A percentile compares a stretch with the other conserved stretches of the same genome.
Conservation (phyloP, 2,113 vertebrate species). For the Brienomyrus longianalis region DNA sequence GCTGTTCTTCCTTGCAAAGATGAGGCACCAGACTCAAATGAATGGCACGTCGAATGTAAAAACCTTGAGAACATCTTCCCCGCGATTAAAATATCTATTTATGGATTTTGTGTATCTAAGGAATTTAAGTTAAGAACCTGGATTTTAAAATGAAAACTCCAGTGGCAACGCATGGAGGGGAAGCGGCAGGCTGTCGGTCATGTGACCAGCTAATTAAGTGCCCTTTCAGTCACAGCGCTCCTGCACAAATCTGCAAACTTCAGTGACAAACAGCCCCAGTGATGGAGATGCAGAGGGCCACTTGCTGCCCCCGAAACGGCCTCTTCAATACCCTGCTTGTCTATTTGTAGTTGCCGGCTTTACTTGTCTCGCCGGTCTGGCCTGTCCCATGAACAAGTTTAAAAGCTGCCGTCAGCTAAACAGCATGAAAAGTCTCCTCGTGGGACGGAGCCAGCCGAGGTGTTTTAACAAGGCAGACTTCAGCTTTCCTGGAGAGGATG, state of each 20-base stretch:
- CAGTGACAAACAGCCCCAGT: not conserved
- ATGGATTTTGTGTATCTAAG: not conserved
- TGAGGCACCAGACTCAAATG: not conserved
- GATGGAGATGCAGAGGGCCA: not conserved
- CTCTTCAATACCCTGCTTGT: not conserved
- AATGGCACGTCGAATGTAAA: not conserved
- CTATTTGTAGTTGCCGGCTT: slow-evolving; percentile 6
- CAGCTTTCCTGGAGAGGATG: not conserved
- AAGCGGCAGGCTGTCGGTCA: not conserved
- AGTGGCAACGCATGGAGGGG: not conserved
- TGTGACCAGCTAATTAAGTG: not conserved
- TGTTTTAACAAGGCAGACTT: not conserved
- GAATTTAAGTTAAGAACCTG: not conserved
- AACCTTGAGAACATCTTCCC: not conserved
- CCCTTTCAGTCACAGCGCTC: not conserved
- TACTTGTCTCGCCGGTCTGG: not conserved
- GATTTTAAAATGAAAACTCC: not conserved
- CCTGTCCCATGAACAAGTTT: not conserved
- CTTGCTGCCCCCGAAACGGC: not conserved
- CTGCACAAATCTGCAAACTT: not conserved
- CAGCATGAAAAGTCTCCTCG: not conserved
- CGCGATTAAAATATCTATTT: not conserved
- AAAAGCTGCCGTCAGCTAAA: slow-evolving; percentile 9
- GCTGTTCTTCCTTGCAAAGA: not conserved
- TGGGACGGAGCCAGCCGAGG: not conserved